Base-by-base conservation (phyloP, 2,888 invertebrate species). In the Aplocera efformata region DNA sequence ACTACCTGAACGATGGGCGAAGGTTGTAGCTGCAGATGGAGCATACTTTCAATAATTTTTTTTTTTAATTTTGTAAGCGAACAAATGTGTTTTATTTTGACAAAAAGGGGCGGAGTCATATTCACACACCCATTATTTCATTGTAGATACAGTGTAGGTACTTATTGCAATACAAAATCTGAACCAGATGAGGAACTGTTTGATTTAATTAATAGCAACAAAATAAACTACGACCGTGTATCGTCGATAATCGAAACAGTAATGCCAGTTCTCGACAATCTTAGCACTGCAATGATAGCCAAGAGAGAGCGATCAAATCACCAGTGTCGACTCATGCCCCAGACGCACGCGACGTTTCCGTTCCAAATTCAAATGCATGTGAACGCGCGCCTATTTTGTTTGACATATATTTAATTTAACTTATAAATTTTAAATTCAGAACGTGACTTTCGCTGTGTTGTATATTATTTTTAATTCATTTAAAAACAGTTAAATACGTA, bases 271-370 rank as follows among this genome's bases (percentile, higher is more conserved):
- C 54, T 54, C 21, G 59, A 64, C 56, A 56, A 73, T 74, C 43
- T 29, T 70, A 60, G 47, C 43, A 46, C 75, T 76, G 48, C 52
- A 46, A 46, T 49, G 35, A 31, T 48, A 41, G 52, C 46, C 57
- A 59, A 64, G 83, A 81, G 83, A 84, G 83, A 82, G 81, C 75
- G 78, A 65, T 74, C 69, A 66, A 59, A 51, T 60, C 53, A 40
- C 58, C 76, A 83, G 83, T 83, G 59, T 64, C 60, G 63, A 68
- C 53, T 62, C 56, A 65, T 56, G 50, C 58, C 58, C 65, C 64
- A 58, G 48, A 53, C 63, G 62, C 50, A 50, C 45, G 56, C 53
- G 60, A 70, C 76, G 78, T 58, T 56, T 44, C 52, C 58, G 63
- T 69, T 70, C 67, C 58, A 63, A 52, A 67, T 72, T 59, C 58